A percentile compares a stretch with the other conserved stretches of the same genome.
Conservation (phyloP, 1,140 invertebrate species). For the Ylistrum balloti region DNA sequence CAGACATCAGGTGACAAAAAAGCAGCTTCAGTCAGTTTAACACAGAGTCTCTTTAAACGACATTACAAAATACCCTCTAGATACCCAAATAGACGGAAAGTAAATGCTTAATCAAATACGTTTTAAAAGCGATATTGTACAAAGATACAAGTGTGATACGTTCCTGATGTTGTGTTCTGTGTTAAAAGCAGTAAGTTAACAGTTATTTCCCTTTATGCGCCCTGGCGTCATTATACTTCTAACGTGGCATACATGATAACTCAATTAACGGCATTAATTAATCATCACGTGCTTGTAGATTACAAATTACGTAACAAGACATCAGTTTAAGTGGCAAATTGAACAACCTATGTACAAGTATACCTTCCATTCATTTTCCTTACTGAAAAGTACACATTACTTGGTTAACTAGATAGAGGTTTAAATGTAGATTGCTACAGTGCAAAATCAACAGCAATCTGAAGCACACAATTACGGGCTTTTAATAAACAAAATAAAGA, state of each 20-base stretch:
- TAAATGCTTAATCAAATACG: too few relatives aligned
- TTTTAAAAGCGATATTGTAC: background rate
- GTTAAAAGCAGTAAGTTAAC: background rate
- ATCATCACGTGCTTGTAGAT: constrained; percentile 5
- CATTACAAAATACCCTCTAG: background rate
- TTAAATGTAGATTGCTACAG: background rate
- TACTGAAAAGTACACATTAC: background rate
- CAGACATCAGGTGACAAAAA: background rate
- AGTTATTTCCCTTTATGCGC: constrained; percentile 16
- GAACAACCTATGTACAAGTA: constrained; percentile 1
- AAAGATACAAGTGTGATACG: background rate
- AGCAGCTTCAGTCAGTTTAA: background rate
- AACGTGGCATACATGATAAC: constrained; percentile 4
- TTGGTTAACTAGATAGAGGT: background rate
- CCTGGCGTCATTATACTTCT: background rate
- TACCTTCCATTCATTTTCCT: constrained; percentile 24
- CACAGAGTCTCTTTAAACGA: background rate
- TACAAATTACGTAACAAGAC: constrained; percentile 30
- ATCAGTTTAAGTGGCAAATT: constrained; percentile 28
- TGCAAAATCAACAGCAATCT: too few relatives aligned
- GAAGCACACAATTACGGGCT: too few relatives aligned
- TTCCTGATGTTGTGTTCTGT: background rate
- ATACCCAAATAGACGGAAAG: background rate
- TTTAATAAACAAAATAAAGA: too few relatives aligned
- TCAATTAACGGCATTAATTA: background rate